These are phyloP conservation scores for Campoplex capitator DNA, from an alignment of 2,888 invertebrate species.

Conservation along the genomic window DNA sequence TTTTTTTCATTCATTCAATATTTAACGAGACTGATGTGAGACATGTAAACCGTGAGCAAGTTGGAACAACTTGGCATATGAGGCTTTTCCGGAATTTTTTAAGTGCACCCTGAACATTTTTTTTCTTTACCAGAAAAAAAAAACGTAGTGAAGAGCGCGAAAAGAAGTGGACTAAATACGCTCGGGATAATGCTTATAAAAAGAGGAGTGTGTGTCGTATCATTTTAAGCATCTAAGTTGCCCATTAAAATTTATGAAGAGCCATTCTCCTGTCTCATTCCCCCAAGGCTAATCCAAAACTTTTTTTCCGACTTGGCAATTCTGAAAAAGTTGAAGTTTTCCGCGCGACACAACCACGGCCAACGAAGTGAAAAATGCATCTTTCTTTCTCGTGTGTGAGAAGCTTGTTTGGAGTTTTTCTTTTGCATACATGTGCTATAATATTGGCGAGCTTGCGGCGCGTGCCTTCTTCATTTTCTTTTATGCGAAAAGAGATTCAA, in stretches of 20 bases:
- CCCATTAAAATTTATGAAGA: conserved; percentile 67
- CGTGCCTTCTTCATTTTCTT: conserved; percentile 56
- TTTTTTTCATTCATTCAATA: background rate
- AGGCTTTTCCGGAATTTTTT: background rate
- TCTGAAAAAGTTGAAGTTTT: conserved; percentile 64
- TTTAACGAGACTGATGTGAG: background rate
- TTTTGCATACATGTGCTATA: background rate
- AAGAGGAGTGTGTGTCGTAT: conserved; percentile 49
- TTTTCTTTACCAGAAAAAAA: conserved; percentile 1
- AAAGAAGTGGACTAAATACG: conserved; percentile 30
- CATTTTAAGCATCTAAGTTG: conserved; percentile 62
- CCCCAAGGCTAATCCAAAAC: conserved; percentile 66
- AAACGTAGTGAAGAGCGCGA: conserved; percentile 9
- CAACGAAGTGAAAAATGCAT: conserved; percentile 51
- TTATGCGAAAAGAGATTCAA: conserved; percentile 39
- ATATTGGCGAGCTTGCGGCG: background rate
- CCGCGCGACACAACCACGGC: conserved; percentile 52
- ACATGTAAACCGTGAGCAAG: background rate
- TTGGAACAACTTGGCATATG: background rate
- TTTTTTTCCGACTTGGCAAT: conserved; percentile 64
- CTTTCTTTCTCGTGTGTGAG: conserved; percentile 19
- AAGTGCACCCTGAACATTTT: conserved; percentile 26
- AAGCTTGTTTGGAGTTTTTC: conserved; percentile 15
- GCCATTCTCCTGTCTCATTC: conserved; percentile 64
- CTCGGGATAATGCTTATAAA: conserved; percentile 39